Percentiles rank a stretch among this genome's conserved stretches.
phyloP scores from a whole-genome alignment of 2,888 invertebrate genomes.

The Oligia latruncula region DNA sequence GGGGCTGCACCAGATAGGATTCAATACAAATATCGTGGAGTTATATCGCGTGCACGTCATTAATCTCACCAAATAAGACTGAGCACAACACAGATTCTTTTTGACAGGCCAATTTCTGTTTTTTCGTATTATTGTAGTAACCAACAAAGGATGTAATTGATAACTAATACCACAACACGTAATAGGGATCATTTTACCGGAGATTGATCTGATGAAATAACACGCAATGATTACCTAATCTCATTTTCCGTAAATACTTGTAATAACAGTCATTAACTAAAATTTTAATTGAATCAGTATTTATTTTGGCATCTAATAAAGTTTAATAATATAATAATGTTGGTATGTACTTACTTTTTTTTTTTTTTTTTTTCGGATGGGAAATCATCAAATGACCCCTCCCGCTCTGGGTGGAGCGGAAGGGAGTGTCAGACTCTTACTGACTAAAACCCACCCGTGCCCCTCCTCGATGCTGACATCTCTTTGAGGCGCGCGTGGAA shows the following conservation, averaged over 20 bases:
- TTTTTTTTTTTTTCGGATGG: no score
- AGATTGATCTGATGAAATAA: constrained; percentile 3
- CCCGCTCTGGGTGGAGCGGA: no score
- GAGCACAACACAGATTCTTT: constrained; percentile 18
- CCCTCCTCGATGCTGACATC: no score
- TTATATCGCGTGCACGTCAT: constrained; percentile 36
- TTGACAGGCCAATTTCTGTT: constrained; percentile 43
- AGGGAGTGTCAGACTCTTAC: no score
- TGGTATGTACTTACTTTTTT: constrained; percentile 75
- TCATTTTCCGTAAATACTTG: constrained; percentile 10
- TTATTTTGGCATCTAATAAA: neutral
- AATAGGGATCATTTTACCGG: neutral
- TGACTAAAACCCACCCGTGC: no score
- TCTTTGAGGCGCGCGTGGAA: no score
- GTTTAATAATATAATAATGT: neutral
- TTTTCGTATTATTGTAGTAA: constrained; percentile 33
- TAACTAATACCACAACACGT: constrained; percentile 20
- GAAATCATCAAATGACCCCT: no score
- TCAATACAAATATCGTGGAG: constrained; percentile 5
- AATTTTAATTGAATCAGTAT: neutral
- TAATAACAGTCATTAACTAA: neutral
- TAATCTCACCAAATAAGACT: constrained; percentile 40
- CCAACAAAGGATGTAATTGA: constrained; percentile 28
- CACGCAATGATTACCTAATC: constrained; percentile 7
- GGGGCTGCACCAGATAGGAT: neutral